Base-by-base conservation (phyloP, 2,113 vertebrate genomes). In the Hippocampus abdominalis region DNA sequence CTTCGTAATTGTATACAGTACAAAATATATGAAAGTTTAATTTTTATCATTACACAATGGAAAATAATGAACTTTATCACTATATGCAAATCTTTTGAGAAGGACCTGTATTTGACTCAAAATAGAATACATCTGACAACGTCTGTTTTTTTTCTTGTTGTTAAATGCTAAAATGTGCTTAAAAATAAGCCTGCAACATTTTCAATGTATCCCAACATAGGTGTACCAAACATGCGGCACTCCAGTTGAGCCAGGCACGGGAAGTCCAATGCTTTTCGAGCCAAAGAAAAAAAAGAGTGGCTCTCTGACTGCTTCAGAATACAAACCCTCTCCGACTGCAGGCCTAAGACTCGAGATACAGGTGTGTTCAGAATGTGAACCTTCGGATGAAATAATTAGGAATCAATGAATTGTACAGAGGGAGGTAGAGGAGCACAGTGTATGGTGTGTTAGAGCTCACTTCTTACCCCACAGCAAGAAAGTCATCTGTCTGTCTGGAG, bases 201-300 rank as follows among this genome's bases (percentile, higher is more conserved):
- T 32, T 53, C 32, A 36, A 1, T 74, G 10, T 79, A n/a, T 60
- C 16, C 13, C 40, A 49, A 10, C 68, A 39, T 29, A 97, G 95
- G 93, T 96, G 75, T 94, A 95, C 76, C 95, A 96, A 85, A 93
- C 89, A 1, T 98, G 96, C 67, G 95, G 95, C 76, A 90, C 83
- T 80, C 94, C 93, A 74, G 93, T 91, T 80, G 90, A 93, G 80
- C 46, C 75, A 8, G 93, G 84, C 53, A 91, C 92, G 15, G 92
- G 91, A 84, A 80, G 90, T 66, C 79, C 94, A 0, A 71, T 73
- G 3, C 51, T 78, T 0, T 92, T 94, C 29, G 94, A 95, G 71
- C 90, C 81, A 77, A 93, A 10, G 79, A 93, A 74, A 44, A 64
- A 46, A 32, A 84, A 90, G 18, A 92, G 90, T 27, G 12, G 83